These are phyloP conservation scores for Ambastaia sidthimunki DNA, from an alignment of 2,797 vertebrate genomes.

Conservation along the genomic window DNA sequence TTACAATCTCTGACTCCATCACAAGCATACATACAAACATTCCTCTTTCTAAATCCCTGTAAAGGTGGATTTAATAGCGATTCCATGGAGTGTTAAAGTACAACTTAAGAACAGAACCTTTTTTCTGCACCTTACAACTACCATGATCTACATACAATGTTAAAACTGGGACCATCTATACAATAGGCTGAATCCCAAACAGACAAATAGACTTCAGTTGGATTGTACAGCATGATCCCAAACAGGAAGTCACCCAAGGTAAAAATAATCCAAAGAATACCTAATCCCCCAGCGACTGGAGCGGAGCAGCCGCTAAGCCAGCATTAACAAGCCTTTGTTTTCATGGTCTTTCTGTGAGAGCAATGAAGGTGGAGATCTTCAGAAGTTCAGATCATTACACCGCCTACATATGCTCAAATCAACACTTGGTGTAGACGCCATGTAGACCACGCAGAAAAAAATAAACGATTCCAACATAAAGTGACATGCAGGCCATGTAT, in stretches of 20 bases:
- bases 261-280: slow-evolving; percentile 61
- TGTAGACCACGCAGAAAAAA: neutral
- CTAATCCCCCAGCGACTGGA: slow-evolving; percentile 58
- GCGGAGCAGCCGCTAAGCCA: slow-evolving; percentile 55
- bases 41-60: neutral
- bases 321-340: slow-evolving; percentile 63
- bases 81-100: neutral
- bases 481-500: too few relatives aligned
- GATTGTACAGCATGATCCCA: slow-evolving; percentile 45
- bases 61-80: slow-evolving; percentile 1
- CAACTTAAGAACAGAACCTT: neutral
- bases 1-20: neutral
- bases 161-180: too few relatives aligned
- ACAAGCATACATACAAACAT: slow-evolving; percentile 2
- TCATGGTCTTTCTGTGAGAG: slow-evolving; percentile 40
- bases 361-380: neutral
- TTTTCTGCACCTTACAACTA: neutral
- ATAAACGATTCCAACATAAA: slow-evolving; percentile 5
- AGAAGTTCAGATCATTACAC: neutral
- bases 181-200: slow-evolving; percentile 7
- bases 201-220: slow-evolving; percentile 25
- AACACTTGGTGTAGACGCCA: neutral
- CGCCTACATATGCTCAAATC: neutral
- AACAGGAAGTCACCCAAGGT: slow-evolving; percentile 61
- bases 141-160: neutral